Conservation (phyloP, 2,113 vertebrate genomes). For the Phodopus roborovskii region DNA sequence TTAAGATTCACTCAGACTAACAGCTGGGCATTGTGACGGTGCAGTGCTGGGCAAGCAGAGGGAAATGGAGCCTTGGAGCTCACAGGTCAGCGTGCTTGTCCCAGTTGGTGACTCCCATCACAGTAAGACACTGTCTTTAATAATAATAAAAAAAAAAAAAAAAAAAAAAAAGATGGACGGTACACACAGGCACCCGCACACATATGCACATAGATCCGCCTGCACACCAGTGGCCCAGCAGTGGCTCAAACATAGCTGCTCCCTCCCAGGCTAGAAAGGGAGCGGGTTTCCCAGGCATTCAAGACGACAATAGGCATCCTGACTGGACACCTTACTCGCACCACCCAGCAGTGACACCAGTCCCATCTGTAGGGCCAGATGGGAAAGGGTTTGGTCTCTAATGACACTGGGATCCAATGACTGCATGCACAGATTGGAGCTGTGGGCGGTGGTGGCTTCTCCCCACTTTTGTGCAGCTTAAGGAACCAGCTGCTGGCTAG, state of each 20-base stretch:
- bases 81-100: not conserved
- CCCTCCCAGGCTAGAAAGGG: slow-evolving; percentile 31
- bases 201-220: not conserved
- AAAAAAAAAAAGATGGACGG: not conserved
- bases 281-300: slow-evolving; percentile 52
- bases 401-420: not conserved
- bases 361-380: not conserved
- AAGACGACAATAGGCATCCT: not conserved
- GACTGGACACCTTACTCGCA: not conserved
- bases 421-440: not conserved
- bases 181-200: not conserved
- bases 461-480: not conserved
- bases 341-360: slow-evolving; percentile 21
- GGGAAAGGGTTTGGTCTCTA: slow-evolving; percentile 19
- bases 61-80: too few relatives aligned
- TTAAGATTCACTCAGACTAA: not conserved
- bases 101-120: not conserved
- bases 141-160: too few relatives aligned
- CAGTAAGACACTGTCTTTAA: not conserved
- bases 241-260: slow-evolving; percentile 19
- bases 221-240: not conserved
- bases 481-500: not conserved
- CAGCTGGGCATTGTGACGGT: too few relatives aligned
- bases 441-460: not conserved
- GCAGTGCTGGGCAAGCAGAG: not conserved